Percentiles rank a stretch among this genome's conserved stretches.
phyloP scores from a whole-genome alignment of 2,113 vertebrate genomes.

The Vidua chalybeata region DNA sequence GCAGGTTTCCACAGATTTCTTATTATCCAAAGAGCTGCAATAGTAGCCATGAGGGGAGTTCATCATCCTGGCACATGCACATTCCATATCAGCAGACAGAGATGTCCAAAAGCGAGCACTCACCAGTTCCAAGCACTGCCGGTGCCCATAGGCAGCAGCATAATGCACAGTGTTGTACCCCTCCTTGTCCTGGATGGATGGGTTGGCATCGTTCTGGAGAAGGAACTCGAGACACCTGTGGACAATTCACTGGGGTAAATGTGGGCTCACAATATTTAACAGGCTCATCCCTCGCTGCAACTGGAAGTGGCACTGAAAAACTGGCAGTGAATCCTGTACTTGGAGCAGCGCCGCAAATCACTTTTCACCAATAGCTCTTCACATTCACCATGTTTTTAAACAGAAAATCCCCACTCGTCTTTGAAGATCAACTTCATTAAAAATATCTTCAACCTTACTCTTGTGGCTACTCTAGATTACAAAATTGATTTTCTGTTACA shows the following conservation, averaged over 20 bases:
- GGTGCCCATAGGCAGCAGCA: constrained; percentile 94
- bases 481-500: neutral
- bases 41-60: neutral
- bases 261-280: neutral
- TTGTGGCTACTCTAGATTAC: neutral
- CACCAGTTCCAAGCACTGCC: constrained; percentile 92
- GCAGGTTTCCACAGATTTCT: neutral
- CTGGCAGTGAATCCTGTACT: neutral
- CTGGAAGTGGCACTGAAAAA: neutral
- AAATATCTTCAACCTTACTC: neutral
- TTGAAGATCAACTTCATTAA: neutral
- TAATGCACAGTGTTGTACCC: constrained; percentile 95
- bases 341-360: neutral
- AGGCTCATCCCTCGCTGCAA: neutral
- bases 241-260: neutral
- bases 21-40: neutral
- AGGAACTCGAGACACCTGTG: constrained; percentile 94
- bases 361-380: neutral
- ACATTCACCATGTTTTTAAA: neutral
- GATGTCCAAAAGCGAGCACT: neutral
- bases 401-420: neutral
- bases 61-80: too few species aligned
- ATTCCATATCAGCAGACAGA: neutral
- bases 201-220: constrained; percentile 88
- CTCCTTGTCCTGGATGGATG: constrained; percentile 89